phyloP scores from a whole-genome alignment of 2,113 vertebrate genomes.

The Microcebus ravelobensis region DNA sequence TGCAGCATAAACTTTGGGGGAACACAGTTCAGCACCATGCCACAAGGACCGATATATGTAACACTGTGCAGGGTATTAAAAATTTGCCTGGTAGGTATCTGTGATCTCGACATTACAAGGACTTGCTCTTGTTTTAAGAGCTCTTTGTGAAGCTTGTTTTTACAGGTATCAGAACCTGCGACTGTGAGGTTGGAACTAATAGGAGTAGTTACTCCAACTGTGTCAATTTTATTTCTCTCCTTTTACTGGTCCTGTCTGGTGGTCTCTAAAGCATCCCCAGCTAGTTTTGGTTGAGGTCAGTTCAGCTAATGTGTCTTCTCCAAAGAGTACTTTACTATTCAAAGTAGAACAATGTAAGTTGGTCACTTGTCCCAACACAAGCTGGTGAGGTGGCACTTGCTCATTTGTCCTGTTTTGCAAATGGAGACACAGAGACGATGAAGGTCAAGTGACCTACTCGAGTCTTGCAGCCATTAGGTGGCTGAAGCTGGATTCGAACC shows the following conservation, averaged over 20 bases:
- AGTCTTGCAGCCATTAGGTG: accelerated
- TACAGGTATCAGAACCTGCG: background rate
- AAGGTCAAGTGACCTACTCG: accelerated
- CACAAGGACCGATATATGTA: background rate
- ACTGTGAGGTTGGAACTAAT: background rate
- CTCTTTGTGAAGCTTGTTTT: background rate
- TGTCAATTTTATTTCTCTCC: background rate
- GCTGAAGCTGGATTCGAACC: background rate
- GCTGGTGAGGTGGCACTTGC: background rate
- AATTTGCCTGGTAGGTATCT: accelerated
- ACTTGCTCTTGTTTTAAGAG: background rate
- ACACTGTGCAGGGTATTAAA: background rate
- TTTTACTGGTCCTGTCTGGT: too few relatives aligned
- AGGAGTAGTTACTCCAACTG: background rate
- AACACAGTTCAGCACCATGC: accelerated
- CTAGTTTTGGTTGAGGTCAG: background rate
- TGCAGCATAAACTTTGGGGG: background rate
- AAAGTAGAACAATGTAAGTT: background rate
- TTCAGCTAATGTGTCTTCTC: background rate
- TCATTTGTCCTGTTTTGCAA: background rate
- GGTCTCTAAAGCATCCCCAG: background rate
- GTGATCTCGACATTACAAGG: background rate
- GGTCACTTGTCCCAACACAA: background rate
- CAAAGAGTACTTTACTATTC: background rate
- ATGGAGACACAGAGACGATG: background rate